Percentiles rank a stretch among this genome's conserved stretches.
Evolutionary conservation across 30 jellyfish, hydroid and myxozoan species (phyloP).

Genomic region (Pseudorhiza aurosa): DNA sequence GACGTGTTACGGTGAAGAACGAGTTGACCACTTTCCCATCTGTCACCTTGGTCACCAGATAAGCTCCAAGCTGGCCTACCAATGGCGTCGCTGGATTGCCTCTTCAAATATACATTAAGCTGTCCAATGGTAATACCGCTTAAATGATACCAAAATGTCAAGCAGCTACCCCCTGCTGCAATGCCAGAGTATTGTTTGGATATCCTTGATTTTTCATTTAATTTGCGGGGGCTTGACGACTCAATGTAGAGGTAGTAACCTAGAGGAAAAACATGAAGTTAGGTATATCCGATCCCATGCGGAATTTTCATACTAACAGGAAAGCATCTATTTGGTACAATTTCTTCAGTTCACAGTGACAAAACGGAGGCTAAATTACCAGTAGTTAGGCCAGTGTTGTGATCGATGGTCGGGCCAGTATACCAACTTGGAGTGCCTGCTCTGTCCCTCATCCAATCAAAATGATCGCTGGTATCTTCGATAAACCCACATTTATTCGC

Average conservation of each 20-base stretch:
- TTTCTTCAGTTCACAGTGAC: no score
- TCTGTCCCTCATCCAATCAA: constrained; percentile 59
- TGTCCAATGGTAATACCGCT: constrained; percentile 59
- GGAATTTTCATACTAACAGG: no score
- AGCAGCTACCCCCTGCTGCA: constrained; percentile 70
- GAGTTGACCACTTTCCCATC: constrained; percentile 65
- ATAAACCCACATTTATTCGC: constrained; percentile 54
- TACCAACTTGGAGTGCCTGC: constrained; percentile 50
- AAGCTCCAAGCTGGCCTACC: constrained; percentile 46
- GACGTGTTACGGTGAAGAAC: not conserved
- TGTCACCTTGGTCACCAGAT: constrained; percentile 78
- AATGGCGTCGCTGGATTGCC: not conserved
- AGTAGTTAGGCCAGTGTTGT: constrained; percentile 45
- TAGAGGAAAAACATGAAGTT: no score
- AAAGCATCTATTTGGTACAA: no score
- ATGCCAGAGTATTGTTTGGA: constrained; percentile 43
- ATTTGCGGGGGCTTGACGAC: constrained; percentile 59
- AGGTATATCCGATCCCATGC: no score
- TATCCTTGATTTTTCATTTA: constrained; percentile 44
- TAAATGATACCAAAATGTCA: constrained; percentile 81
- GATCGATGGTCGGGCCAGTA: constrained; percentile 81
- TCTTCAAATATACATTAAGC: constrained; percentile 46
- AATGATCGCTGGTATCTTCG: constrained; percentile 39
- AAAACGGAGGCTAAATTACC: constrained; percentile 61
- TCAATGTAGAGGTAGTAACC: constrained; percentile 80